phyloP scores from a whole-genome alignment of 2,888 invertebrate species.

The Alsophila aescularia region DNA sequence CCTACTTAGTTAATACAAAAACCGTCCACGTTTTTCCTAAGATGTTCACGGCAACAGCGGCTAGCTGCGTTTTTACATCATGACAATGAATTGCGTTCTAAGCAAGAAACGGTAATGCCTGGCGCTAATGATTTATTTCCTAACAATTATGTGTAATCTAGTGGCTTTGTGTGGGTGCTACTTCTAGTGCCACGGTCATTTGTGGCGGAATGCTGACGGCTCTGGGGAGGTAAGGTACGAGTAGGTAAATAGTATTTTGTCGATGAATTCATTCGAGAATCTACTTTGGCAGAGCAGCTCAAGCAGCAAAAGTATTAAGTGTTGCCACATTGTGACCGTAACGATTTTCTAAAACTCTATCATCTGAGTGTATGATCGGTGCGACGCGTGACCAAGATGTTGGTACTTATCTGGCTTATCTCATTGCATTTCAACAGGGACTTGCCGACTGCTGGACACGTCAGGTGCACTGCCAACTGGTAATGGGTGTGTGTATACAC shows the following conservation, averaged over 20 bases:
- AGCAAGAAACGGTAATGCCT: constrained; percentile 9
- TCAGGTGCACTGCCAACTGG: no score
- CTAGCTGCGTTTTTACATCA: constrained; percentile 18
- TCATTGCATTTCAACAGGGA: no score
- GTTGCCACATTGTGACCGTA: no score
- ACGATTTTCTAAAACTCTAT: no score
- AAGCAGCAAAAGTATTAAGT: no score
- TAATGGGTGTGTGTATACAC: no score
- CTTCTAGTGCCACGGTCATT: constrained; percentile 7
- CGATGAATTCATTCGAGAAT: neutral
- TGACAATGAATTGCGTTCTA: constrained; percentile 22
- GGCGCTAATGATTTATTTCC: constrained; percentile 24
- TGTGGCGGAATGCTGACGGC: constrained; percentile 5
- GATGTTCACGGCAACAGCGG: neutral
- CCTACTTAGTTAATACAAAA: neutral
- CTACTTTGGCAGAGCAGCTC: no score
- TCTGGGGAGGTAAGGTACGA: neutral
- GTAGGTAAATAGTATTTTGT: neutral
- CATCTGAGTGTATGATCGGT: no score
- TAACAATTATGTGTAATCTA: constrained; percentile 21
- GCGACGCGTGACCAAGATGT: no score
- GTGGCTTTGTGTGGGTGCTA: constrained; percentile 16
- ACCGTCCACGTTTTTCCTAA: neutral
- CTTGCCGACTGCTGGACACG: no score
- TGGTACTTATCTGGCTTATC: no score